Evolutionary conservation across 2,888 invertebrate species (phyloP).

Genomic region (Diarsia dahlii): DNA sequence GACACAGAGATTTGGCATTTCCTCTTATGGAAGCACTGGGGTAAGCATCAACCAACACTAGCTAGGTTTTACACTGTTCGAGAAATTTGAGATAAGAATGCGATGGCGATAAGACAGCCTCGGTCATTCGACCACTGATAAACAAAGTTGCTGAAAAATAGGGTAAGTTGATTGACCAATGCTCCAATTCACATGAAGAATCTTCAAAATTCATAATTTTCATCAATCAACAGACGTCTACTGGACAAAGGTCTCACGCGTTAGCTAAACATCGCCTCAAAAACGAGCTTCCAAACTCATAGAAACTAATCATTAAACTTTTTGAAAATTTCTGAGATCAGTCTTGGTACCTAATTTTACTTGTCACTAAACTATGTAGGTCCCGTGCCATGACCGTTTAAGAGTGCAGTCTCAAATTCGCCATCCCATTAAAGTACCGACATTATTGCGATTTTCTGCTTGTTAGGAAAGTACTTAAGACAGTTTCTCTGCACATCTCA

Average conservation of each 20-base stretch:
- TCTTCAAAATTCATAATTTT: background rate
- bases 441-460: constrained; percentile 27
- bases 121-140: too few species aligned
- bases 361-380: background rate
- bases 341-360: background rate
- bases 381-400: constrained; percentile 1
- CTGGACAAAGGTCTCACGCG: background rate
- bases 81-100: background rate
- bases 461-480: constrained; percentile 29
- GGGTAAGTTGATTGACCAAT: too few species aligned
- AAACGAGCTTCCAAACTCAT: too few species aligned
- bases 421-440: background rate
- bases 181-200: too few species aligned
- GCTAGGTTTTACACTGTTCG: background rate
- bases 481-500: constrained; percentile 20
- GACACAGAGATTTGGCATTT: constrained; percentile 90
- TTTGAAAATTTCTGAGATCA: background rate
- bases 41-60: constrained; percentile 61
- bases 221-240: background rate
- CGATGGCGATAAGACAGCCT: background rate
- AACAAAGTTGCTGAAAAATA: background rate
- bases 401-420: background rate
- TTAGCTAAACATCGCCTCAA: background rate
- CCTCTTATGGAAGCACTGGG: constrained; percentile 89
- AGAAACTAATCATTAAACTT: too few species aligned